These are phyloP conservation scores for Bicyclus anynana DNA, from an alignment of 1,140 invertebrate genomes.

Conservation along the genomic window DNA sequence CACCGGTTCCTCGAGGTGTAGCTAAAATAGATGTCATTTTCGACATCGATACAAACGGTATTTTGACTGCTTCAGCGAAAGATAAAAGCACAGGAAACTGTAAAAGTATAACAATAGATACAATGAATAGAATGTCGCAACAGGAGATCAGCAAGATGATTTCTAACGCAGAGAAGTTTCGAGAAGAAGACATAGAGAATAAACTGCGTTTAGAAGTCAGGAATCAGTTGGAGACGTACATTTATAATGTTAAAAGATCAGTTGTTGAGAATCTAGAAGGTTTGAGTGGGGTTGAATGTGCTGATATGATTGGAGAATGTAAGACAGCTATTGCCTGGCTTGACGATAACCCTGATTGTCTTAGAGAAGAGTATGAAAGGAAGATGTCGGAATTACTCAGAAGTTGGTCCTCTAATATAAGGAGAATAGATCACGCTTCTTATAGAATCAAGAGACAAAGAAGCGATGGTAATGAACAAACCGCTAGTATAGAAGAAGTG, in stretches of 20 bases:
- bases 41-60: conserved; percentile 49
- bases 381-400: conserved; percentile 78
- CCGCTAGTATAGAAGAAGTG: conserved; percentile 34
- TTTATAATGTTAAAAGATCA: conserved; percentile 83
- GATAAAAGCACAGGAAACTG: conserved; percentile 68
- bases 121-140: conserved; percentile 62
- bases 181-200: conserved; percentile 75
- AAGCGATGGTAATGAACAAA: conserved; percentile 20
- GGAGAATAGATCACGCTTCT: conserved; percentile 50
- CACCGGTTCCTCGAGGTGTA: conserved; percentile 49
- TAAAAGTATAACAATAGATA: conserved; percentile 72
- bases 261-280: conserved; percentile 60
- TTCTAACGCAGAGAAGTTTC: conserved; percentile 78
- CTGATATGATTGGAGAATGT: conserved; percentile 71
- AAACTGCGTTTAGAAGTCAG: conserved; percentile 79
- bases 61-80: conserved; percentile 75
- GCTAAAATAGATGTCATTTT: conserved; percentile 56
- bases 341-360: conserved; percentile 79
- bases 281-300: conserved; percentile 62
- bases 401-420: conserved; percentile 73
- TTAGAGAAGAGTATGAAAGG: conserved; percentile 79
- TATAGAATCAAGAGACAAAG: conserved; percentile 39
- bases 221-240: conserved; percentile 85
- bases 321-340: conserved; percentile 80
- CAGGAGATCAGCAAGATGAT: conserved; percentile 79